These are phyloP conservation scores for Busseola fusca DNA, from an alignment of 2,888 invertebrate species.

Conservation along the genomic window DNA sequence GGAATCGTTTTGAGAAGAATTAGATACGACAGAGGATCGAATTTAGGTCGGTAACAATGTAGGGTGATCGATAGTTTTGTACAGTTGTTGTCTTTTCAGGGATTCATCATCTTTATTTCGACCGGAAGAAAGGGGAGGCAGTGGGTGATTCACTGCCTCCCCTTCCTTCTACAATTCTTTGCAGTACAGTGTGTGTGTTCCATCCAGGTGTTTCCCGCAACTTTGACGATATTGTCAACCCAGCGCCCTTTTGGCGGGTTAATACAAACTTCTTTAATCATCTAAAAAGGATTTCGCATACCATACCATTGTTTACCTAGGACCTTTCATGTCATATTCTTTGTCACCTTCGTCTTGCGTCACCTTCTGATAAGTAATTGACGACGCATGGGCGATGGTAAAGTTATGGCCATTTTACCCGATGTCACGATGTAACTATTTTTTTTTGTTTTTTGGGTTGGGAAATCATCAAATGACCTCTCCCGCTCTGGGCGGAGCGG, in stretches of 20 bases:
- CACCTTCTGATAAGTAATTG: not conserved
- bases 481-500: no score
- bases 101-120: not conserved
- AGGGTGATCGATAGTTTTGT: not conserved
- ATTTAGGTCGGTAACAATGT: not conserved
- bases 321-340: not conserved
- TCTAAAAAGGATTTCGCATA: not conserved
- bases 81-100: not conserved
- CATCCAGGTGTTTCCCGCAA: not conserved
- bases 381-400: not conserved
- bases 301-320: not conserved
- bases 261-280: not conserved
- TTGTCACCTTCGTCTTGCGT: no score
- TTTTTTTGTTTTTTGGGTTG: no score
- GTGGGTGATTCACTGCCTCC: no score
- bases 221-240: not conserved
- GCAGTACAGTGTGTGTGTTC: not conserved
- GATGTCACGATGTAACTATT: not conserved
- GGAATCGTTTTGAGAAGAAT: slow-evolving; percentile 1
- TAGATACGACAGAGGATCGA: not conserved
- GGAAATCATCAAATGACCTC: no score
- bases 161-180: not conserved
- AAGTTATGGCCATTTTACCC: not conserved
- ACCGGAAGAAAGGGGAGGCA: no score
- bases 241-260: not conserved